A percentile compares a stretch with the other conserved stretches of the same genome.
Conservation (phyloP, 2,113 vertebrate species). For the Onychostoma macrolepis region DNA sequence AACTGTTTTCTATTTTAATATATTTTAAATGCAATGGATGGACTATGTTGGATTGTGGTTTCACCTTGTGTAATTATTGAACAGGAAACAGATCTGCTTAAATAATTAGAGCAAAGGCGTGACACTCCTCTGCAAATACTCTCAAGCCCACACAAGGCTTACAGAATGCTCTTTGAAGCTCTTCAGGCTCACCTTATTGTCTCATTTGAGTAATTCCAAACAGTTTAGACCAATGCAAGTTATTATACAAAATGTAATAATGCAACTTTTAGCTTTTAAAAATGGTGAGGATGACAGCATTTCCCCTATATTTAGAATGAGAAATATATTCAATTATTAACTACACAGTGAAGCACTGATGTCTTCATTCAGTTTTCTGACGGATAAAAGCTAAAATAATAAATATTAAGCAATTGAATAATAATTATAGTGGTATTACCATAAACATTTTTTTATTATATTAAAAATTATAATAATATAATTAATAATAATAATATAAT, state of each 20-base stretch:
- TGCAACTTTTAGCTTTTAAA: background rate
- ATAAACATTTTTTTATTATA: no score
- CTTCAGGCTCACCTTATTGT: background rate
- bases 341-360: background rate
- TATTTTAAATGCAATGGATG: background rate
- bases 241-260: background rate
- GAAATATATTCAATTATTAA: background rate
- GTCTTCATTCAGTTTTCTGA: background rate
- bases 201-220: background rate
- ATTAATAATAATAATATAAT: no score
- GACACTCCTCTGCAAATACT: slow-evolving; percentile 5
- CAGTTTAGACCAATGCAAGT: background rate
- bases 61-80: background rate
- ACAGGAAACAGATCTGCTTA: slow-evolving; percentile 1
- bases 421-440: background rate
- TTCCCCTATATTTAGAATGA: background rate
- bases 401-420: background rate
- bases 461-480: no score
- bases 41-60: background rate
- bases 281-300: background rate
- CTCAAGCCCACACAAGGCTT: background rate
- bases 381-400: background rate
- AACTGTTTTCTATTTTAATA: background rate
- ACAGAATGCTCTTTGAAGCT: background rate
- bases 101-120: slow-evolving; percentile 10